phyloP scores from a whole-genome alignment of 2,113 vertebrate species.

The Neoarius graeffei region DNA sequence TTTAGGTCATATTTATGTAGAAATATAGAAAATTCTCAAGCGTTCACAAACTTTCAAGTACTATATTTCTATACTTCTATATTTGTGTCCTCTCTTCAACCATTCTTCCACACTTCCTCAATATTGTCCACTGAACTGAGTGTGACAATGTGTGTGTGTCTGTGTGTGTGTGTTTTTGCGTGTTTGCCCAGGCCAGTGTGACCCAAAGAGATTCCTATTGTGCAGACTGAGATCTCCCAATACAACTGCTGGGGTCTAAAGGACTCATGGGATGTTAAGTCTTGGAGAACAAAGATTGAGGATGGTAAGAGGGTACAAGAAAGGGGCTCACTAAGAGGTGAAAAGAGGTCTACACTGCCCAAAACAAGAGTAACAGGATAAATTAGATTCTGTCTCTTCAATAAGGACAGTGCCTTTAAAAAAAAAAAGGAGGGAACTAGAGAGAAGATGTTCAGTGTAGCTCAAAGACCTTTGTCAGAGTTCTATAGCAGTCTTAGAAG shows the following conservation, averaged over 20 bases:
- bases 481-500: slow-evolving; percentile 3
- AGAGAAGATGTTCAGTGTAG: background rate
- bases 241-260: slow-evolving; percentile 25
- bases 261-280: slow-evolving; percentile 30
- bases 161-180: slow-evolving; percentile 13
- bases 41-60: too few species aligned
- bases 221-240: slow-evolving; percentile 36
- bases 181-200: slow-evolving; percentile 6
- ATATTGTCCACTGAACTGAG: background rate
- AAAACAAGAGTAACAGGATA: background rate
- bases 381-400: slow-evolving; percentile 13
- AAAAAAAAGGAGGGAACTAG: background rate
- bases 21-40: too few species aligned
- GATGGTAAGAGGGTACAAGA: background rate
- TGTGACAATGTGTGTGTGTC: background rate
- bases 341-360: background rate
- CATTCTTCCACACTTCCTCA: background rate
- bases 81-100: background rate
- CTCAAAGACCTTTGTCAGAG: background rate
- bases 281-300: slow-evolving; percentile 1
- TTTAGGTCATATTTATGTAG: too few species aligned
- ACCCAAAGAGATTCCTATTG: slow-evolving; percentile 38
- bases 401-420: background rate
- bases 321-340: background rate
- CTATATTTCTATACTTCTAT: too few species aligned